A percentile compares a stretch with the other conserved stretches of the same genome.
Conservation (phyloP, 2,797 vertebrate genomes). For the Falco berigora region DNA sequence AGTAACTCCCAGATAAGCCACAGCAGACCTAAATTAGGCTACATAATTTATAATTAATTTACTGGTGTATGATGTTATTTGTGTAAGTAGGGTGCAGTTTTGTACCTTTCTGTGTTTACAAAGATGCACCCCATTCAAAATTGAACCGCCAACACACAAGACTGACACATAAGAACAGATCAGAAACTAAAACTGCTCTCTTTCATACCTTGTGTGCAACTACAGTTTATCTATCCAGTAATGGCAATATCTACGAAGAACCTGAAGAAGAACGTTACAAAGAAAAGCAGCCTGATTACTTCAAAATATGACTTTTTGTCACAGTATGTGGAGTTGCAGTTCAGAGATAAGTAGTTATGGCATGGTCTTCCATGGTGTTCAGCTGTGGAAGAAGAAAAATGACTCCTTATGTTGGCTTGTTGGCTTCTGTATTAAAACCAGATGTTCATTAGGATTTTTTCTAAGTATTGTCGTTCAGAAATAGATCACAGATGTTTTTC, state of each 20-base stretch:
- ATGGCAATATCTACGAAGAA: background rate
- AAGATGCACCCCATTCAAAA: background rate
- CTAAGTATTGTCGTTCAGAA: background rate
- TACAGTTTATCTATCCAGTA: background rate
- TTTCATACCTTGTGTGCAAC: background rate
- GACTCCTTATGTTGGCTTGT: background rate
- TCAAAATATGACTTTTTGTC: background rate
- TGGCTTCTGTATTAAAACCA: background rate
- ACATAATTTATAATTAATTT: background rate
- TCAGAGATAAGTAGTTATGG: background rate
- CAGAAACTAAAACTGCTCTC: background rate
- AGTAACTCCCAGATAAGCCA: background rate
- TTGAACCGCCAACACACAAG: background rate
- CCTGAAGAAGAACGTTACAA: background rate
- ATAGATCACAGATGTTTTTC: background rate
- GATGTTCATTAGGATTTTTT: background rate
- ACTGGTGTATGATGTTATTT: background rate
- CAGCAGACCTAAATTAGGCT: background rate
- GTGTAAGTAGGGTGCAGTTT: background rate
- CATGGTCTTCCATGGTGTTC: background rate
- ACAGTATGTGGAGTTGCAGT: background rate
- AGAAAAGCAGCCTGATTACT: background rate
- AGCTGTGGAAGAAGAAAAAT: background rate
- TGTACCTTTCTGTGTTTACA: background rate
- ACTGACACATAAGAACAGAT: rapidly evolving